A percentile compares a stretch with the other conserved stretches of the same genome.
Conservation (phyloP, 2,797 vertebrate species). For the Synanceia verrucosa region DNA sequence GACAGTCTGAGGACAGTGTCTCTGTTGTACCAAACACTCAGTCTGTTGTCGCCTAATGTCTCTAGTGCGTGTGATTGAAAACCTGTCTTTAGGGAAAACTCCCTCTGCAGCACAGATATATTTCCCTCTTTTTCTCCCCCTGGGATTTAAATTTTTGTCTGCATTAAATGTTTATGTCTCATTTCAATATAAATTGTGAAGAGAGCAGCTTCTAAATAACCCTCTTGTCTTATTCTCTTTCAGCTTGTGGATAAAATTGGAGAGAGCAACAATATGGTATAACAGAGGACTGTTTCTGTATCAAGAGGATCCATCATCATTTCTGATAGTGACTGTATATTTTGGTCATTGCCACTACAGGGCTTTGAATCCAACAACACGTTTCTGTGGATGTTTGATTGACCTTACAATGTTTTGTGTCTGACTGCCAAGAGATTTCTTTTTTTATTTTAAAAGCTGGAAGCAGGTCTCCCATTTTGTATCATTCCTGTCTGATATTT, state of each 20-base stretch:
- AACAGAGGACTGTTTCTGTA: slow-evolving; percentile 79
- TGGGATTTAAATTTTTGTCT: background rate
- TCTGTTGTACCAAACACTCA: slow-evolving; percentile 1
- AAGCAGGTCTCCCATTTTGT: slow-evolving; percentile 57
- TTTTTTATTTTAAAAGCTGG: slow-evolving; percentile 54
- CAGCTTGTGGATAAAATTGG: slow-evolving; percentile 92
- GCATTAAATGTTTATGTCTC: background rate
- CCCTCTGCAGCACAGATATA: background rate
- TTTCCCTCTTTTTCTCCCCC: background rate
- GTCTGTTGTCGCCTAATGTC: background rate
- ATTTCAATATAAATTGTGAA: background rate
- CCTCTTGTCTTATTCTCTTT: slow-evolving; percentile 44
- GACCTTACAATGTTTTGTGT: slow-evolving; percentile 43
- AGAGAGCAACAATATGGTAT: slow-evolving; percentile 99
- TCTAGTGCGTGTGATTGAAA: background rate
- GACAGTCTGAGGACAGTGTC: background rate
- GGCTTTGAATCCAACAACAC: slow-evolving; percentile 50
- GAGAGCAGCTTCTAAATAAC: background rate
- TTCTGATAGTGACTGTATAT: slow-evolving; percentile 57
- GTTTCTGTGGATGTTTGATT: slow-evolving; percentile 33
- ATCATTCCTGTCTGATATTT: slow-evolving; percentile 54
- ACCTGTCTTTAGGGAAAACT: background rate
- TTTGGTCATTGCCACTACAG: slow-evolving; percentile 51
- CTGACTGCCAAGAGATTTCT: slow-evolving; percentile 36
- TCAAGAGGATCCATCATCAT: slow-evolving; percentile 88